These are phyloP conservation scores for Podocnemis expansa DNA, from an alignment of 2,113 vertebrate species.

Conservation along the genomic window DNA sequence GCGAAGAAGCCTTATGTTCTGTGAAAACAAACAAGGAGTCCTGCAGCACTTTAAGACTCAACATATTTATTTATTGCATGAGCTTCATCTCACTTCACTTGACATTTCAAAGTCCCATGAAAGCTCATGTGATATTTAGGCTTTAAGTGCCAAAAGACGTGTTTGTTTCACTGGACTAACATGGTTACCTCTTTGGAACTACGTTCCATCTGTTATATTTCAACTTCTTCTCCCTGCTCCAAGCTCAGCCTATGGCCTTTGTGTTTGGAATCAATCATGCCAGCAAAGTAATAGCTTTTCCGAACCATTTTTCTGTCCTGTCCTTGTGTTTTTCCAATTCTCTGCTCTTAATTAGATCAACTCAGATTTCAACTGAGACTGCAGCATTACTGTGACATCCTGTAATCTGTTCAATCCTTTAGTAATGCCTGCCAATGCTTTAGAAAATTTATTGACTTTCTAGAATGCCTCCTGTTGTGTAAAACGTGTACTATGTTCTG, in stretches of 20 bases:
- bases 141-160: no score
- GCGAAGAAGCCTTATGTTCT: fast-evolving
- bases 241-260: neutral
- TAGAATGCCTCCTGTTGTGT: neutral
- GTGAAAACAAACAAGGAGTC: no score
- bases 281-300: neutral
- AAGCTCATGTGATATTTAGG: no score
- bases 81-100: no score
- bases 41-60: no score
- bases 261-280: neutral
- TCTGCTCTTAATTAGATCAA: neutral
- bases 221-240: neutral
- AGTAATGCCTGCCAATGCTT: neutral
- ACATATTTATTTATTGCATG: no score
- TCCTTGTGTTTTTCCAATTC: neutral
- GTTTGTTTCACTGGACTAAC: no score
- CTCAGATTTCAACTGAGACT: neutral
- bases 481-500: neutral
- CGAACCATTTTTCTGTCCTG: neutral
- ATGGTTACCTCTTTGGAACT: no score
- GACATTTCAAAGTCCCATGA: no score
- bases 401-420: neutral
- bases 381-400: neutral
- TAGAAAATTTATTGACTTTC: neutral
- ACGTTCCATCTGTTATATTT: neutral